Conservation (phyloP, 2,797 vertebrate species). For the Xenopus petersii region DNA sequence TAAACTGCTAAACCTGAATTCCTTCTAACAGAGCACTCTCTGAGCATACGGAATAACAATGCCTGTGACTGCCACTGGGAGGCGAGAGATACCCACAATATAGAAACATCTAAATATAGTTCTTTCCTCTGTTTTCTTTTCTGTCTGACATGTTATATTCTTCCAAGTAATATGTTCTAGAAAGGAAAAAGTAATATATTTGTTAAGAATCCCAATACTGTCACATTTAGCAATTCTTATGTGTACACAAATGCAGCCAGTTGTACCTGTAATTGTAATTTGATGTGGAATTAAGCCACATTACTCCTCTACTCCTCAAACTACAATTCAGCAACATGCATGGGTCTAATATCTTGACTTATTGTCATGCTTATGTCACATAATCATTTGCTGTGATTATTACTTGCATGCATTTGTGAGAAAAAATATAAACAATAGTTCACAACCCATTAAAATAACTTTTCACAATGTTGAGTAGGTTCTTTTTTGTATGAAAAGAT, state of each 20-base stretch:
- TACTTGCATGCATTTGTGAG: no score
- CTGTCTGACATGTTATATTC: background rate
- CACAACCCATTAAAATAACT: background rate
- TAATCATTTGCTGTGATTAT: no score
- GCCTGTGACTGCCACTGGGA: slow-evolving; percentile 62
- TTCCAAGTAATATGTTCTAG: slow-evolving; percentile 1
- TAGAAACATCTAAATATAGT: slow-evolving; percentile 1
- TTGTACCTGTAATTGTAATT: background rate
- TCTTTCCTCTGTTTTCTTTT: background rate
- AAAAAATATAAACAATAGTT: no score
- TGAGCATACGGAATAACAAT: background rate
- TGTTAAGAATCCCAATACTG: background rate
- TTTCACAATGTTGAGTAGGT: background rate
- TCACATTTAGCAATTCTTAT: background rate
- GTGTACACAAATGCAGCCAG: background rate
- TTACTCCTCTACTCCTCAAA: no score
- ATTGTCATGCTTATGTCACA: no score
- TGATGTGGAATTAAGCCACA: slow-evolving; percentile 7
- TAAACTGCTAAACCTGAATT: background rate
- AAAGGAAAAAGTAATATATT: slow-evolving; percentile 1
- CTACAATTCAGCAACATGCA: no score
- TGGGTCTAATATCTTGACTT: no score
- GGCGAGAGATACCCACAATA: slow-evolving; percentile 60
- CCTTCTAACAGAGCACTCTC: background rate
- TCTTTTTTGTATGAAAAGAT: slow-evolving; percentile 11